Percentiles rank a stretch among this genome's conserved stretches.
Evolutionary conservation across 2,797 vertebrate species (phyloP).

Genomic region (Holocentrus rufus): DNA sequence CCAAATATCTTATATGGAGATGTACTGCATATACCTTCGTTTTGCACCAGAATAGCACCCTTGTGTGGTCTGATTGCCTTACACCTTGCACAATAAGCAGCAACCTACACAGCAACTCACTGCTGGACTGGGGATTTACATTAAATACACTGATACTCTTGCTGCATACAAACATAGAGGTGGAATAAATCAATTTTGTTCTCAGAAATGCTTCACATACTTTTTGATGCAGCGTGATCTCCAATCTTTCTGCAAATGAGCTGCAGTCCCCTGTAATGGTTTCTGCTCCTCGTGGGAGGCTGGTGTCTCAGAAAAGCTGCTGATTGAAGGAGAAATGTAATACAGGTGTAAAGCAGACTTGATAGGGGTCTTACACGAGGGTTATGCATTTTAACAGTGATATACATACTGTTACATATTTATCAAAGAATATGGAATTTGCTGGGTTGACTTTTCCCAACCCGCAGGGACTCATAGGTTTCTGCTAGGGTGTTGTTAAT

Average conservation of each 20-base stretch:
- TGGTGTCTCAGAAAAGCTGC: slow-evolving; percentile 83
- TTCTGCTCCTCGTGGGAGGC: slow-evolving; percentile 84
- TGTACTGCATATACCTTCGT: slow-evolving; percentile 49
- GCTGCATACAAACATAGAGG: slow-evolving; percentile 81
- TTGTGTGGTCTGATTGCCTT: slow-evolving; percentile 49
- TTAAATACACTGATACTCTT: slow-evolving; percentile 81
- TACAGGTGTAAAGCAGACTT: slow-evolving; percentile 87
- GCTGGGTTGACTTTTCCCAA: slow-evolving; percentile 81
- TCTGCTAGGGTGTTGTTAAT: slow-evolving; percentile 82
- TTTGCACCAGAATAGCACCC: slow-evolving; percentile 54
- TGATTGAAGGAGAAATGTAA: slow-evolving; percentile 88
- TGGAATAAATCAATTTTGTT: slow-evolving; percentile 84
- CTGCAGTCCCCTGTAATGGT: slow-evolving; percentile 82
- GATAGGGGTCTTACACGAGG: slow-evolving; percentile 87
- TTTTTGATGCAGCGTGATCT: slow-evolving; percentile 82
- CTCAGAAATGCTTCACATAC: slow-evolving; percentile 79
- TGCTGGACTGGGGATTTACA: slow-evolving; percentile 72
- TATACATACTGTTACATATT: slow-evolving; percentile 87
- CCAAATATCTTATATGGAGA: slow-evolving; percentile 46
- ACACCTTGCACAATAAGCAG: slow-evolving; percentile 68
- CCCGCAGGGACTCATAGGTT: slow-evolving; percentile 77
- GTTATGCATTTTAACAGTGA: slow-evolving; percentile 88
- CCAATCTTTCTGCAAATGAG: slow-evolving; percentile 88
- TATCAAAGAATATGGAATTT: slow-evolving; percentile 83
- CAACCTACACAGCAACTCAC: slow-evolving; percentile 61